Evolutionary conservation across 2,797 vertebrate species (phyloP).

Genomic region (Melanotaenia pygmaea): DNA sequence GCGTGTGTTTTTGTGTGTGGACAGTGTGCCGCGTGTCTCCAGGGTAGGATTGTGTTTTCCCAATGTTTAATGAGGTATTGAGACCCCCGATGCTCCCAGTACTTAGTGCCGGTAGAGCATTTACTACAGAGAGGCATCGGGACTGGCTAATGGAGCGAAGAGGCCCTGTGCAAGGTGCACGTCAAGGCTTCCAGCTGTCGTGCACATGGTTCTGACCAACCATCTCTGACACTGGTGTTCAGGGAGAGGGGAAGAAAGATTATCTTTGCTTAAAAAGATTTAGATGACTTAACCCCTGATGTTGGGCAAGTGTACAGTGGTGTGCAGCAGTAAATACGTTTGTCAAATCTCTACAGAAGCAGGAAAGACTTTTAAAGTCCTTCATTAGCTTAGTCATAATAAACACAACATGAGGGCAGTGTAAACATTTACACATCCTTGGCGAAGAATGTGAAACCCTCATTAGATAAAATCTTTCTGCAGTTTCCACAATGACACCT

Average conservation of each 20-base stretch:
- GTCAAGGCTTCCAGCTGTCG: conserved; percentile 38
- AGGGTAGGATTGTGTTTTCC: conserved; percentile 71
- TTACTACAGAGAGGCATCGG: conserved; percentile 51
- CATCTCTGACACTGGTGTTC: conserved; percentile 36
- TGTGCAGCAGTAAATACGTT: neutral
- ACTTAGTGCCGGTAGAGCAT: conserved; percentile 52
- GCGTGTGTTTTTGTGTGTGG: conserved; percentile 23
- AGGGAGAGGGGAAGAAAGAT: neutral
- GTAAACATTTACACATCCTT: neutral
- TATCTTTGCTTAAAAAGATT: neutral
- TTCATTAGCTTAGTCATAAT: neutral
- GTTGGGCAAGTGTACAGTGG: neutral
- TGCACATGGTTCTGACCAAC: conserved; percentile 35
- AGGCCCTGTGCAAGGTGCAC: conserved; percentile 28
- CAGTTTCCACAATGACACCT: conserved; percentile 11
- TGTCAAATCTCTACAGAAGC: neutral
- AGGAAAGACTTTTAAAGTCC: neutral
- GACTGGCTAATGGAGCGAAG: conserved; percentile 58
- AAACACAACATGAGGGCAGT: neutral
- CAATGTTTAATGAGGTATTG: conserved; percentile 75
- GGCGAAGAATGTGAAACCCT: neutral
- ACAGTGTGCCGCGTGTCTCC: conserved; percentile 49
- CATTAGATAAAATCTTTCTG: conserved; percentile 4
- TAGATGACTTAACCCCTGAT: neutral
- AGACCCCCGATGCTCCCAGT: conserved; percentile 64